A percentile compares a stretch with the other conserved stretches of the same genome.
Conservation (phyloP, 2,797 vertebrate species). For the Tachyglossus aculeatus region DNA sequence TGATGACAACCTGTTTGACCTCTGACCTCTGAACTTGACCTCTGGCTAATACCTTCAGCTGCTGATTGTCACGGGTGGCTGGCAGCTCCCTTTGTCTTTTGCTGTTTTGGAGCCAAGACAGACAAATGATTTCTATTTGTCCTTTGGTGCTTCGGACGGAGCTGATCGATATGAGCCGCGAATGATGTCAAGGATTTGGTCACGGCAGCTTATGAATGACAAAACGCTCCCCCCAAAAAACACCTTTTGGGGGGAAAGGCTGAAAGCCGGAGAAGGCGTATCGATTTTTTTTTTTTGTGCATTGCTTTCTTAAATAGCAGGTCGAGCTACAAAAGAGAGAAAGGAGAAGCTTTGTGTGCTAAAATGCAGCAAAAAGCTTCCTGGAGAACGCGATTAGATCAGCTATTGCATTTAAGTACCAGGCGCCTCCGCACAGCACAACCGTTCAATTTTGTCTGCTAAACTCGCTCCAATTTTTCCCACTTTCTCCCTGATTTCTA, state of each 20-base stretch:
- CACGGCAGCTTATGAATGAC: conserved; percentile 97
- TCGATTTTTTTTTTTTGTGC: conserved; percentile 87
- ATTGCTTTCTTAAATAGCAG: conserved; percentile 94
- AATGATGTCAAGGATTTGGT: conserved; percentile 99
- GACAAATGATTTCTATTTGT: conserved; percentile 98
- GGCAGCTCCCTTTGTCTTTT: conserved; percentile 84
- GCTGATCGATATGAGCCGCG: conserved; percentile 95
- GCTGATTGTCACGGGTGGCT: conserved; percentile 83
- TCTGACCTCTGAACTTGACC: conserved; percentile 87
- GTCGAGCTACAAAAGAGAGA: conserved; percentile 89
- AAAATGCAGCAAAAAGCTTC: conserved; percentile 96
- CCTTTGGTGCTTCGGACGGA: conserved; percentile 88
- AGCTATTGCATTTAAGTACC: conserved; percentile 87
- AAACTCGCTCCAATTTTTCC: conserved; percentile 65
- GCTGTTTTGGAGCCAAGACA: conserved; percentile 85
- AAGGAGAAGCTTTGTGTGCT: conserved; percentile 91
- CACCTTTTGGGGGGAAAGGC: conserved; percentile 90
- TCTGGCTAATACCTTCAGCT: conserved; percentile 86
- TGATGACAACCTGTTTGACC: conserved; percentile 82
- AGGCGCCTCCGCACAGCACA: conserved; percentile 54
- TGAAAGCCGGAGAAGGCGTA: conserved; percentile 90
- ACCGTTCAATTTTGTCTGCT: conserved; percentile 71
- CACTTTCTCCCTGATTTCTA: conserved; percentile 54
- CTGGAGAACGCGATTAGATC: conserved; percentile 89
- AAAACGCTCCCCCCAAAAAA: conserved; percentile 84